Evolutionary conservation across 1,140 invertebrate species (phyloP), one percentile per base, ranked within the genome.

Genomic region (Cataglyphis hispanica): DNA sequence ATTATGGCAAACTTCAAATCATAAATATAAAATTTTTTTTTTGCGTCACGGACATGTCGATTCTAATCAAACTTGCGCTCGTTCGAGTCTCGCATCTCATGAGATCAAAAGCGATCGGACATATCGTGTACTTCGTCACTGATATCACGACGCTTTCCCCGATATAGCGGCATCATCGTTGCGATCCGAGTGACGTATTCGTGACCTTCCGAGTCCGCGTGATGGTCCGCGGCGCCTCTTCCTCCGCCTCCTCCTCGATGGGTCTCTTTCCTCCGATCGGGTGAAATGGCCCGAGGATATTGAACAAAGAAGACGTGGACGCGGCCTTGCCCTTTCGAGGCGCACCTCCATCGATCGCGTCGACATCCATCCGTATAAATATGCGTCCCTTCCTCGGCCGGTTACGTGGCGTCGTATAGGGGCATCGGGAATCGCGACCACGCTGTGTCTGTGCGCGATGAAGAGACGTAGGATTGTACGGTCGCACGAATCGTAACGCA

Each of bases 331-430:
- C 78, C 78, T 83, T 83, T 83, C 37, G 67, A 10, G 72, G 76
- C 69, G 76, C 69, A 72, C 76, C 83, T 53, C 66, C 70, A 66
- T 76, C 83, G 83, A 86, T 85, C 78, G 80, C 78, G 80, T 43
- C 77, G 22, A 25, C 66, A 69, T 40, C 37, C 11, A 70, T 64
- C 50, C 64, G 64, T 81, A 34, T 31, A 50, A 67, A 81, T 70
- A 81, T 61, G 78, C 78, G 78, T 83, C 50, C 22, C 19, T 60
- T 60, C 46, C 16, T 34, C 31, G 67, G 37, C 25, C 53, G 78
- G 19, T 46, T 56, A 58, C 37, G 53, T 34, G 67, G 37, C 13
- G 16, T 31, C 31, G 2, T 31, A 31, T 40, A n/a, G 67, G 16
- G 22, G 19, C 53, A 74, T 72, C n/a, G n/a, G 67, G 67, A 83